Evolutionary conservation across 2,797 vertebrate genomes (phyloP), one percentile per base, ranked within the genome.

Genomic region (Ctenochaetus hawaiiensis): DNA sequence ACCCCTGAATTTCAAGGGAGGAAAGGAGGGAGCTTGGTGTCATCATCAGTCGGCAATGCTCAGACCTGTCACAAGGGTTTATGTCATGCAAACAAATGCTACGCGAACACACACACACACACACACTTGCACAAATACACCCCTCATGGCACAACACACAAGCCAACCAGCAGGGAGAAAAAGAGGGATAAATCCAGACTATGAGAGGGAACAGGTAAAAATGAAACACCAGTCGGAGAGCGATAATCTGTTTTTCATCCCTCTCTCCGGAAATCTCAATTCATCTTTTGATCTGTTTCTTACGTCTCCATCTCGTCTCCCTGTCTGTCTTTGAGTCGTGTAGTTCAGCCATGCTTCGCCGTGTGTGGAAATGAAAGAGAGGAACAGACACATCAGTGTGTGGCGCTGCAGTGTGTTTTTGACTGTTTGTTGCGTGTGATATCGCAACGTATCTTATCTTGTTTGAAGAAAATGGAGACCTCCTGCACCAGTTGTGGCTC

Each of bases 191-290:
- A 47, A 59, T 17, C 16, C 22, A 10, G 39, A 41, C 39, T 41
- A 41, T 12, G 6, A 81, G 61, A 41, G 62, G 23, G 63, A 77
- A 54, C 34, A 70, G 74, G 68, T 86, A 48, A 34, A 77, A 75
- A 75, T 58, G 41, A 83, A 81, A 70, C 64, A 60, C 20, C 75
- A 73, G 78, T 74, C 13, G 1, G 60, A 69, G 61, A 14, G 52
- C 41, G 59, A 74, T 63, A 48, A 84, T 75, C 66, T 52, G 60
- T 75, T 65, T 84, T 47, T 72, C 49, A 70, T 67, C 52, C 53
- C 54, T 71, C 60, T 70, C 75, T 44, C 70, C 68, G 69, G 69
- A 80, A 88, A 80, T 81, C 77, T 78, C 53, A 72, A 58, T 73
- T 60, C 75, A 30, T 76, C 68, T 69, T 81, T 70, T 80, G 69